Evolutionary conservation across 2,797 vertebrate species (phyloP).

Genomic region (Gobio occitaniae): DNA sequence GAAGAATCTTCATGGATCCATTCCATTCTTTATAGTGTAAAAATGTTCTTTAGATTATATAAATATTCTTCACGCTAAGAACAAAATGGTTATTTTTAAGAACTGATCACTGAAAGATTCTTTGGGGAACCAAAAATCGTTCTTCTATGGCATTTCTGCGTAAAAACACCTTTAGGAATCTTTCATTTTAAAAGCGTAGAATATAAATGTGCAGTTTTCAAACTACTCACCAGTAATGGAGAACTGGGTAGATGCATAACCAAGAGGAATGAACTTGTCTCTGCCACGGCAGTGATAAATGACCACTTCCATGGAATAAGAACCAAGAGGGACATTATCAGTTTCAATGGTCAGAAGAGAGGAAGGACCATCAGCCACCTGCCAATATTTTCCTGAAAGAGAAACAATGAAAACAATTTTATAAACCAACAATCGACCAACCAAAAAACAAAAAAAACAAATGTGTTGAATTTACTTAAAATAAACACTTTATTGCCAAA

Average conservation of each 20-base stretch:
- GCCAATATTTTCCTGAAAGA: constrained; percentile 88
- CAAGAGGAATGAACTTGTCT: constrained; percentile 89
- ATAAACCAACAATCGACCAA: not conserved
- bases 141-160: not conserved
- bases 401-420: not conserved
- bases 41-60: not conserved
- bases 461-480: too few relatives aligned
- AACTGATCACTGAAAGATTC: not conserved
- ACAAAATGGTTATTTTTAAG: not conserved
- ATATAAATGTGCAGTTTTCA: not conserved
- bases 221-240: constrained; percentile 83
- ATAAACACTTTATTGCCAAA: too few relatives aligned
- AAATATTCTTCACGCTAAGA: not conserved
- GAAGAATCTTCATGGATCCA: not conserved
- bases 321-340: constrained; percentile 81
- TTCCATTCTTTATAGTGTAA: not conserved
- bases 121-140: not conserved
- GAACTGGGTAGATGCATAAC: constrained; percentile 84
- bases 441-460: not conserved
- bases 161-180: not conserved
- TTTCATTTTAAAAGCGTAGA: not conserved
- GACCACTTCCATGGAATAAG: constrained; percentile 91
- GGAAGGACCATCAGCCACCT: constrained; percentile 87
- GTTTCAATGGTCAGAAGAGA: constrained; percentile 86
- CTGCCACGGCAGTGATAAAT: constrained; percentile 89